phyloP scores from a whole-genome alignment of 2,797 vertebrate species.

The Echiichthys vipera region DNA sequence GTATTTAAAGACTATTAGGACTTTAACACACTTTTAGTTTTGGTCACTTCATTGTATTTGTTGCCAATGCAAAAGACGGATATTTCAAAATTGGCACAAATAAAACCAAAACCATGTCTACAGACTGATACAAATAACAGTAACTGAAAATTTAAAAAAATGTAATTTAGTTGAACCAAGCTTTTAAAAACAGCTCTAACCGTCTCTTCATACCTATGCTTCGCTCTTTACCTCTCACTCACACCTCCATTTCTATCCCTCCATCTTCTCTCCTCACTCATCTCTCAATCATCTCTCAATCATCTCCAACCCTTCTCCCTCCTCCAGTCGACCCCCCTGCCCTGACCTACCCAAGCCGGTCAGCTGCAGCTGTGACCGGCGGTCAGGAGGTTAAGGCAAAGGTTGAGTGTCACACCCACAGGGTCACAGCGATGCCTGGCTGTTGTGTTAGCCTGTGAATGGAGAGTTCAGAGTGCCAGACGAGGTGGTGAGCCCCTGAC shows the following conservation, averaged over 20 bases:
- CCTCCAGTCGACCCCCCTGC: constrained; percentile 49
- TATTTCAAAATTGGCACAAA: background rate
- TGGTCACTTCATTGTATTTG: background rate
- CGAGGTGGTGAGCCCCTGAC: constrained; percentile 70
- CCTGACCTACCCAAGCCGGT: constrained; percentile 62
- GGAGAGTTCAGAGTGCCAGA: constrained; percentile 79
- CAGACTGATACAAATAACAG: background rate
- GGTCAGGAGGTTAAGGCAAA: constrained; percentile 86
- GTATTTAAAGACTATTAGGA: background rate
- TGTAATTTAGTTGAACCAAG: background rate
- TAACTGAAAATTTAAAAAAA: background rate
- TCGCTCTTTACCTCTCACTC: constrained; percentile 25
- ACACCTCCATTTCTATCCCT: constrained; percentile 21
- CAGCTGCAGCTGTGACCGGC: constrained; percentile 82
- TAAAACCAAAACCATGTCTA: background rate
- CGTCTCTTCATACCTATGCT: background rate
- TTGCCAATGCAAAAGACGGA: background rate
- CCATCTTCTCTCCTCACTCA: constrained; percentile 46
- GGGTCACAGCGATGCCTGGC: constrained; percentile 81
- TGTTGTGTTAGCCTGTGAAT: constrained; percentile 83
- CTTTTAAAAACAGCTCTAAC: constrained; percentile 11
- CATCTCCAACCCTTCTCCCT: constrained; percentile 31
- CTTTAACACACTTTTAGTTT: background rate
- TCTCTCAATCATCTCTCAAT: constrained; percentile 65
- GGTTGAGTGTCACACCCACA: constrained; percentile 87